phyloP scores from a whole-genome alignment of 2,113 vertebrate genomes.

The Ondatra zibethicus region DNA sequence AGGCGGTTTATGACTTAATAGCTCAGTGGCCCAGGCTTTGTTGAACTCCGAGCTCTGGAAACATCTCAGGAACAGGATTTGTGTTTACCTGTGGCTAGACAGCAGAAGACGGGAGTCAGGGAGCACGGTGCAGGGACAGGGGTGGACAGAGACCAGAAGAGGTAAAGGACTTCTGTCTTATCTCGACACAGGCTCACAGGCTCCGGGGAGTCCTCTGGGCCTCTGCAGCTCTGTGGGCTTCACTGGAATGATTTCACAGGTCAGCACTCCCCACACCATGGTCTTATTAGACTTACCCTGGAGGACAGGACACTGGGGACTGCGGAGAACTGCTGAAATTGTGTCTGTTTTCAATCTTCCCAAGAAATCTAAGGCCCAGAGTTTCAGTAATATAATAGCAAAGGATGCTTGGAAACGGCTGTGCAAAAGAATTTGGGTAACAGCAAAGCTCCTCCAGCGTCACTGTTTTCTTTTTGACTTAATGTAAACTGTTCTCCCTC shows the following conservation, averaged over 20 bases:
- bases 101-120: too few relatives aligned
- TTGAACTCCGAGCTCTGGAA: neutral
- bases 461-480: conserved; percentile 8
- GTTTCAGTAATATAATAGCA: conserved; percentile 17
- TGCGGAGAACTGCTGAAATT: neutral
- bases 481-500: neutral
- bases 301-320: neutral
- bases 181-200: too few relatives aligned
- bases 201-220: neutral
- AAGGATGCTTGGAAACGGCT: neutral
- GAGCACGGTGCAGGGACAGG: rapidly evolving
- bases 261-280: neutral
- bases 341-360: neutral
- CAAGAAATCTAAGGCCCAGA: neutral
- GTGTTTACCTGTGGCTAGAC: neutral
- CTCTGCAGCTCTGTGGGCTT: neutral
- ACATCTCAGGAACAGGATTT: neutral
- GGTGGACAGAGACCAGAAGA: neutral
- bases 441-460: neutral
- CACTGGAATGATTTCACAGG: neutral
- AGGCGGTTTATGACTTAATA: neutral
- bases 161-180: neutral
- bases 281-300: neutral
- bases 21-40: neutral
- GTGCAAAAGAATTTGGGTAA: neutral